phyloP scores from a whole-genome alignment of 2,113 vertebrate species.

The Peromyscus maniculatus region DNA sequence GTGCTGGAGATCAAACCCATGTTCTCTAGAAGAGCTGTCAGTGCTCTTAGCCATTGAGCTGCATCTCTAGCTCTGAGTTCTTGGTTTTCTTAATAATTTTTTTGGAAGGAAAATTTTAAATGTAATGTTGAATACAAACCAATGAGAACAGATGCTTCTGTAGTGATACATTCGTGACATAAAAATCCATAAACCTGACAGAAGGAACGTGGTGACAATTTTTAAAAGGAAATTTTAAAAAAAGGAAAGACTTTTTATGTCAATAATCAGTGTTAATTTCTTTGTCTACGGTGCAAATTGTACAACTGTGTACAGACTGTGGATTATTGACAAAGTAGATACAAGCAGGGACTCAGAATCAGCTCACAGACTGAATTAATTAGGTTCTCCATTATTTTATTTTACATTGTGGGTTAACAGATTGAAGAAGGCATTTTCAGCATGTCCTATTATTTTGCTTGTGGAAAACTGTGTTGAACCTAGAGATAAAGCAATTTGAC shows the following conservation, averaged over 20 bases:
- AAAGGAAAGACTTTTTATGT: background rate
- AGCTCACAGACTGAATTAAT: background rate
- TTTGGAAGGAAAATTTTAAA: background rate
- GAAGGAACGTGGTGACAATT: background rate
- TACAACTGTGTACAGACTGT: background rate
- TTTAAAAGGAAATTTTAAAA: background rate
- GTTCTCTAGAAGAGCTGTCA: background rate
- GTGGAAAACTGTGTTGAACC: background rate
- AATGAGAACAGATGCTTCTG: background rate
- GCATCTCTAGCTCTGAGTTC: background rate
- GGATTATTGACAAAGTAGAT: background rate
- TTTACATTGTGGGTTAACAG: background rate
- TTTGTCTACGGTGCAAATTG: background rate
- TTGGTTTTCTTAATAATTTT: background rate
- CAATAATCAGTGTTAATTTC: background rate
- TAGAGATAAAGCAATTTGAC: background rate
- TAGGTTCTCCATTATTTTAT: background rate
- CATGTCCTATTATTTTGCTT: background rate
- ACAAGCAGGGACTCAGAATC: background rate
- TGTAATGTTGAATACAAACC: background rate
- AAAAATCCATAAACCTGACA: background rate
- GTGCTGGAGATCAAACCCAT: background rate
- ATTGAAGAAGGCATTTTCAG: background rate
- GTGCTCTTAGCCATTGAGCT: background rate
- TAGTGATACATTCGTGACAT: background rate